A percentile compares a stretch with the other conserved stretches of the same genome.
These are phyloP conservation scores for Platycheirus albimanus DNA, from an alignment of 2,888 invertebrate genomes.

Conservation along the genomic window DNA sequence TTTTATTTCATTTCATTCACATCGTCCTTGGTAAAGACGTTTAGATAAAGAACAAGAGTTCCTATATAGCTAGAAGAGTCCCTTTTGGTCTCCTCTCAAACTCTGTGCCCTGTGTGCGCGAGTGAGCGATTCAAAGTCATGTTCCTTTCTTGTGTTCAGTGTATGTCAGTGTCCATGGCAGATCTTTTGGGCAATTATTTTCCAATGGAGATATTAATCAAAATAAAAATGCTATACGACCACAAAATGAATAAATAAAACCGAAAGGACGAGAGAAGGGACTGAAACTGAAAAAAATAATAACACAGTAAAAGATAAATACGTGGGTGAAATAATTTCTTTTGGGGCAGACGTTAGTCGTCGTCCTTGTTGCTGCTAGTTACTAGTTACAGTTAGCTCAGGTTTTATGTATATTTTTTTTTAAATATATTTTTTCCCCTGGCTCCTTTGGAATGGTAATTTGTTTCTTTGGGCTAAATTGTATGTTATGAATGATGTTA, in stretches of 20 bases:
- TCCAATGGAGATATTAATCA: conserved; percentile 69
- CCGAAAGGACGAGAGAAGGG: conserved; percentile 16
- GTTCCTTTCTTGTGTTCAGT: conserved; percentile 43
- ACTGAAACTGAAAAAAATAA: conserved; percentile 4
- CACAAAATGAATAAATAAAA: conserved; percentile 46
- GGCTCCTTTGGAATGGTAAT: conserved; percentile 38
- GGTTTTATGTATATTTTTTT: no score
- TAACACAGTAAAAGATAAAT: conserved; percentile 47
- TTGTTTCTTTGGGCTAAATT: conserved; percentile 42
- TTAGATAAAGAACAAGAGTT: conserved; percentile 67
- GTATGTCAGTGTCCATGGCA: conserved; percentile 69
- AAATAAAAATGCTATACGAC: conserved; percentile 59
- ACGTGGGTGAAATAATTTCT: conserved; percentile 56
- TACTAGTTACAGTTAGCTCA: conserved; percentile 17
- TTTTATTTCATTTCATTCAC: conserved; percentile 35
- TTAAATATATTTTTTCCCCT: no score
- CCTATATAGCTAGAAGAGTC: no score
- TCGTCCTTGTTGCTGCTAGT: conserved; percentile 40
- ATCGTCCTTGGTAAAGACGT: conserved; percentile 39
- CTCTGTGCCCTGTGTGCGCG: conserved; percentile 2
- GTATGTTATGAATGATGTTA: conserved; percentile 63
- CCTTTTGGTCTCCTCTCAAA: conserved; percentile 15
- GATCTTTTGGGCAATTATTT: conserved; percentile 72
- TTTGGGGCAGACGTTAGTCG: conserved; percentile 20
- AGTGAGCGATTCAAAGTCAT: conserved; percentile 60